Conservation (phyloP, 2,113 vertebrate genomes). For the Notiomystis cincta region DNA sequence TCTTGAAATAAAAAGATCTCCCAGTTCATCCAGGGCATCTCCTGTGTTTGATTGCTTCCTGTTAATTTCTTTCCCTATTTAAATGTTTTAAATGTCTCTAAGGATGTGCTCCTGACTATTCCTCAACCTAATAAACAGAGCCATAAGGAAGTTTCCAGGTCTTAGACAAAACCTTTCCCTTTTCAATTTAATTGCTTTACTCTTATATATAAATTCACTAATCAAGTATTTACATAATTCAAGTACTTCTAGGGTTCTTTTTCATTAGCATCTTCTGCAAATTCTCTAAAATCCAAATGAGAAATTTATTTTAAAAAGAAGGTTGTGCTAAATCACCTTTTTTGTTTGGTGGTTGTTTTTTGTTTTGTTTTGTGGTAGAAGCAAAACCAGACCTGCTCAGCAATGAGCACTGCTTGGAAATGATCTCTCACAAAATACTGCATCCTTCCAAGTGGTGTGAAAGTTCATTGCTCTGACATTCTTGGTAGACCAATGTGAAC, state of each 20-base stretch:
- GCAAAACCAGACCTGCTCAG: background rate
- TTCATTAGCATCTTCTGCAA: background rate
- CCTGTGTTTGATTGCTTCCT: slow-evolving; percentile 30
- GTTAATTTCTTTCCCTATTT: background rate
- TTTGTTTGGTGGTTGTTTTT: background rate
- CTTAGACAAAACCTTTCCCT: background rate
- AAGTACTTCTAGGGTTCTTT: background rate
- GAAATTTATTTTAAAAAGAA: background rate
- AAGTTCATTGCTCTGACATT: background rate
- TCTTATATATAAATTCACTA: background rate
- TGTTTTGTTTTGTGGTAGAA: background rate
- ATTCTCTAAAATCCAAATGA: background rate
- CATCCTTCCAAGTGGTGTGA: background rate
- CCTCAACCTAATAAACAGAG: background rate
- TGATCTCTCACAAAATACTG: background rate
- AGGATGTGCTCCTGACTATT: background rate
- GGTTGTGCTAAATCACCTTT: background rate
- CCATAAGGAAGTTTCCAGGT: background rate
- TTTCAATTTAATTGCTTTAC: background rate
- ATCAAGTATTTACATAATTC: background rate
- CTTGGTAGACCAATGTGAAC: background rate
- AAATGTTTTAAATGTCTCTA: background rate
- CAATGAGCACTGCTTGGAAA: background rate
- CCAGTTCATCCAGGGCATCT: background rate
- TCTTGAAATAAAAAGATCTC: background rate